These are phyloP conservation scores for Luffia ferchaultella DNA, from an alignment of 2,888 invertebrate genomes.

Conservation along the genomic window DNA sequence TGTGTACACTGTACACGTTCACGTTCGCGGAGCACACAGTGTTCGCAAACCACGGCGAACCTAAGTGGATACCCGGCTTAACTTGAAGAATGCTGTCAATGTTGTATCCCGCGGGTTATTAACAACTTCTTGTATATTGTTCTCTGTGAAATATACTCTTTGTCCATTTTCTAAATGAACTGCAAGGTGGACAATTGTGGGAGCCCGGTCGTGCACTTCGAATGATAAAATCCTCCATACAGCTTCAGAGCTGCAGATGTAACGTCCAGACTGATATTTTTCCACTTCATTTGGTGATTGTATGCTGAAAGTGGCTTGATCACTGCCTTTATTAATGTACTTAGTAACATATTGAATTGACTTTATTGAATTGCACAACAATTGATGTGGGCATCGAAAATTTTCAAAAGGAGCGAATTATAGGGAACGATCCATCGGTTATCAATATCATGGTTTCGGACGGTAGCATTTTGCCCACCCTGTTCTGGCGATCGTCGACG, in stretches of 20 bases:
- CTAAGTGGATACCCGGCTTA: background rate
- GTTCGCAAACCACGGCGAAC: background rate
- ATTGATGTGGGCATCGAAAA: conserved; percentile 16
- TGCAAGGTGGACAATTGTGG: conserved; percentile 9
- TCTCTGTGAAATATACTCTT: conserved; percentile 11
- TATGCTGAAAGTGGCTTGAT: conserved; percentile 12
- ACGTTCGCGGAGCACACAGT: background rate
- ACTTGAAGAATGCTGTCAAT: conserved; percentile 13
- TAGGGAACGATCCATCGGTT: conserved; percentile 18
- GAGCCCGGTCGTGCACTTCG: conserved; percentile 12
- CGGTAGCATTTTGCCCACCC: conserved; percentile 17
- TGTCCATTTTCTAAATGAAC: no score
- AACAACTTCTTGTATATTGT: conserved; percentile 13
- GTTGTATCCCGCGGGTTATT: conserved; percentile 17
- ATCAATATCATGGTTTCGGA: conserved; percentile 9
- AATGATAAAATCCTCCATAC: conserved; percentile 16
- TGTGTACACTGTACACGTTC: background rate
- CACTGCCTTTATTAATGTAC: conserved; percentile 16
- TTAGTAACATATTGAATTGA: conserved; percentile 13
- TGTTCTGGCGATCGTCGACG: conserved; percentile 18
- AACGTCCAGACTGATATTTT: conserved; percentile 14
- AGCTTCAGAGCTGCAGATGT: conserved; percentile 15
- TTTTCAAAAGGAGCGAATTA: conserved; percentile 14
- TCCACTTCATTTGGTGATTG: conserved; percentile 16
- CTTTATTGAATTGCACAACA: conserved; percentile 13